Conservation (phyloP, 2,113 vertebrate genomes). For the Lutjanus erythropterus region DNA sequence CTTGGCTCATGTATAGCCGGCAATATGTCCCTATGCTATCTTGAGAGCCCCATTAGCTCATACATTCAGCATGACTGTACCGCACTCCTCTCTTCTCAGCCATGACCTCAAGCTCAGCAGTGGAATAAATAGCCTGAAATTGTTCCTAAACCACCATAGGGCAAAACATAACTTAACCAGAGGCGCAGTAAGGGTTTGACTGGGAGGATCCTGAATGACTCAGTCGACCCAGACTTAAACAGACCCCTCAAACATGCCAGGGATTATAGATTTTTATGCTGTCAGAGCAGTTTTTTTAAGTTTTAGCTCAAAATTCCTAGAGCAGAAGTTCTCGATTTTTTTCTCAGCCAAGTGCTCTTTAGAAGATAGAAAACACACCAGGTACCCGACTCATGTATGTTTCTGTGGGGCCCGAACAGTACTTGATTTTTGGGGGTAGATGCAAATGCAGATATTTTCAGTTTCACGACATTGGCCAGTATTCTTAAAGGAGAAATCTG, state of each 20-base stretch:
- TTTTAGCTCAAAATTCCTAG: neutral
- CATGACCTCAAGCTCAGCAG: conserved; percentile 34
- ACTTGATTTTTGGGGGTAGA: too few species aligned
- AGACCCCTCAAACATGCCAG: neutral
- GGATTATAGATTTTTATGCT: neutral
- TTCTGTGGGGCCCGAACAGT: too few species aligned
- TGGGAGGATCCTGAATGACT: conserved; percentile 9
- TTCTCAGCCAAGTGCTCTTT: too few species aligned
- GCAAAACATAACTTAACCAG: conserved; percentile 14
- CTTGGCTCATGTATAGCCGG: conserved; percentile 35
- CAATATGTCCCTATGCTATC: conserved; percentile 43
- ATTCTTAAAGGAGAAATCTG: too few species aligned
- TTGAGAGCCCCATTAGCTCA: conserved; percentile 51
- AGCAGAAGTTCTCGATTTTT: too few species aligned
- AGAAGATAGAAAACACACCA: too few species aligned
- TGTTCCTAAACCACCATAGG: conserved; percentile 30
- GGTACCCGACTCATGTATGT: too few species aligned
- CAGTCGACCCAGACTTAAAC: conserved; percentile 19
- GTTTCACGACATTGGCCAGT: too few species aligned
- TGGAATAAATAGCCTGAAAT: conserved; percentile 58
- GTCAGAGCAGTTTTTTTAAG: too few species aligned
- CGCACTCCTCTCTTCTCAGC: conserved; percentile 35
- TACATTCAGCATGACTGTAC: conserved; percentile 53
- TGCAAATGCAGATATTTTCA: too few species aligned
- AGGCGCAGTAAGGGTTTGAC: conserved; percentile 6